These are phyloP conservation scores for Gonioctena quinquepunctata DNA, from an alignment of 1,140 invertebrate species.

Conservation along the genomic window DNA sequence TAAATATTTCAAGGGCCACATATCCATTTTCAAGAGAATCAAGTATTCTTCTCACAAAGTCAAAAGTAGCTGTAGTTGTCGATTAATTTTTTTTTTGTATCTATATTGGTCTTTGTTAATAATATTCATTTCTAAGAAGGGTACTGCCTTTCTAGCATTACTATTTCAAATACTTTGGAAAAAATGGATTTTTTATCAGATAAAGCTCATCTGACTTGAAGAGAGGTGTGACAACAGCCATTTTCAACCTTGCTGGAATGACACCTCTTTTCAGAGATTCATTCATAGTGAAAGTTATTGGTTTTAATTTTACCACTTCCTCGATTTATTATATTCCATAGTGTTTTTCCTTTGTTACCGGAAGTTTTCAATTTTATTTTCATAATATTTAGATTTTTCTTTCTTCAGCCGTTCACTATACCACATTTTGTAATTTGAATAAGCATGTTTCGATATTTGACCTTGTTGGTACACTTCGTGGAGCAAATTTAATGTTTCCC, in stretches of 20 bases:
- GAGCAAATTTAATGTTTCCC: neutral
- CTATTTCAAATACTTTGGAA: neutral
- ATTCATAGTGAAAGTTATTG: neutral
- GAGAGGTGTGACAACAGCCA: too few species aligned
- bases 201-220: too few species aligned
- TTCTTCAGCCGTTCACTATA: neutral
- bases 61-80: too few species aligned
- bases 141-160: too few species aligned
- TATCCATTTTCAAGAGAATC: too few species aligned
- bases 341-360: neutral
- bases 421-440: neutral
- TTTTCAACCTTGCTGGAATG: too few species aligned
- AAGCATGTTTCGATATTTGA: neutral
- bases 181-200: neutral
- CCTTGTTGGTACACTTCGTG: neutral
- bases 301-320: neutral
- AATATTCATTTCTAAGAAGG: neutral
- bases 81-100: neutral
- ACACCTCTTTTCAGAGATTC: too few species aligned
- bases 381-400: conserved; percentile 4
- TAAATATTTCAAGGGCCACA: too few species aligned
- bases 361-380: conserved; percentile 11
- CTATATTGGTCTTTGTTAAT: neutral
- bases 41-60: too few species aligned
- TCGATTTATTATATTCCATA: neutral